Evolutionary conservation across 2,888 invertebrate species (phyloP), one percentile per base, ranked within the genome.

Genomic region (Drosophila engyochracea): DNA sequence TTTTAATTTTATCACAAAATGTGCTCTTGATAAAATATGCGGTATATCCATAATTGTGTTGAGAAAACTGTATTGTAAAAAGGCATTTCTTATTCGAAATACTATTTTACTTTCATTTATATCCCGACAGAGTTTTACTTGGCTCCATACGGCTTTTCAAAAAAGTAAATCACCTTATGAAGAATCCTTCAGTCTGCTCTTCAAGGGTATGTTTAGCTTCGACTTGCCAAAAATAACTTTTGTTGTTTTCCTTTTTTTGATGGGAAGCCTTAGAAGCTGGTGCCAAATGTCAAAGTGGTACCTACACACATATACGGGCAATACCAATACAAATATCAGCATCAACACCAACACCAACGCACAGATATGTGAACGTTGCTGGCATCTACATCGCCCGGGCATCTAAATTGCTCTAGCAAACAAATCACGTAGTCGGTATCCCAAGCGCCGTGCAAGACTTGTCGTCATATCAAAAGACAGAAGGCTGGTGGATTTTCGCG

Each of bases 361-460:
- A 52, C 37, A 52, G 33, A 35, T 35, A 44, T 53, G 41, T 33
- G 58, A 19, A 55, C 14, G 66, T 44, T 61, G 31, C 57, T 73
- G 73, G 64, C 79, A 76, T 67, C 63, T 54, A 52, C 58, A 57
- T 66, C 35, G 33, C 63, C 73, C 65, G 58, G 63, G 72, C 82
- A 84, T 85, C 87, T 86, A 89, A 89, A 89, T 89, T 86, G 80
- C 80, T 83, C 82, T 70, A 76, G 88, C 83, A 86, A 85, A 88
- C 88, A 85, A 86, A 86, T 86, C 85, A 85, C 85, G 85, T 85
- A 84, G 58, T 76, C 64, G 76, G 57, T 69, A 66, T 84, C 65
- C 76, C 66, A 51, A 65, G 68, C 75, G 55, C 70, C 78, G 61
- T 78, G 82, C 76, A 62, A 69, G 73, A 54, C 84, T 71, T 65